A percentile compares a stretch with the other conserved stretches of the same genome.
These are phyloP conservation scores for Plemyria rubiginata DNA, from an alignment of 2,888 invertebrate genomes.

Conservation along the genomic window DNA sequence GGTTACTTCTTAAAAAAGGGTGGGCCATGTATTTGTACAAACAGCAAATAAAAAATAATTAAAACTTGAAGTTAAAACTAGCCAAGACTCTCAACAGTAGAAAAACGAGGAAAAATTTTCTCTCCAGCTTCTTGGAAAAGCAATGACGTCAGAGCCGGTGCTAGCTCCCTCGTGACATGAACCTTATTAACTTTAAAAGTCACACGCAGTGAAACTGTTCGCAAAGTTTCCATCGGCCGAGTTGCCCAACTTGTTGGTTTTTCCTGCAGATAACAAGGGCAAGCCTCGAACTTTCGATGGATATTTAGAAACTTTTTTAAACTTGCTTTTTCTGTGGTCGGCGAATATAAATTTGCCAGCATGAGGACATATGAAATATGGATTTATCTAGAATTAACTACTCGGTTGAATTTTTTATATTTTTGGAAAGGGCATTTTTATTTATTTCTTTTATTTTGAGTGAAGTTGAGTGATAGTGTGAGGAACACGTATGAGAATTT, in stretches of 20 bases:
- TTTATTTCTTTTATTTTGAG: too few relatives aligned
- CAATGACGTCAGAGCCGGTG: background rate
- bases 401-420: too few relatives aligned
- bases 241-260: slow-evolving; percentile 22
- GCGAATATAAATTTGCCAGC: slow-evolving; percentile 8
- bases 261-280: slow-evolving; percentile 25
- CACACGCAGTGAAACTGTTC: slow-evolving; percentile 21
- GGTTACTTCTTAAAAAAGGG: too few relatives aligned
- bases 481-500: too few relatives aligned
- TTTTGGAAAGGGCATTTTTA: too few relatives aligned
- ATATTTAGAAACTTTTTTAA: slow-evolving; percentile 18
- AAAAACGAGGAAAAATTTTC: too few relatives aligned
- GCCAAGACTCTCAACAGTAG: too few relatives aligned
- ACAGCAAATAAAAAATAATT: too few relatives aligned
- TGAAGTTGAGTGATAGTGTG: too few relatives aligned
- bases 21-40: too few relatives aligned
- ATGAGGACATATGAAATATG: background rate
- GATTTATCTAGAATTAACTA: background rate
- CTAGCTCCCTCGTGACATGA: slow-evolving; percentile 10
- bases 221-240: slow-evolving; percentile 16
- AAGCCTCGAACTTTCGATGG: slow-evolving; percentile 16
- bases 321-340: slow-evolving; percentile 3
- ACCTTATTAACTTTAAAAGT: slow-evolving; percentile 21
- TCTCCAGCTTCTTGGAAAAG: too few relatives aligned
- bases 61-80: too few relatives aligned